Evolutionary conservation across 1,140 invertebrate species (phyloP).

Genomic region (Ylistrum balloti): DNA sequence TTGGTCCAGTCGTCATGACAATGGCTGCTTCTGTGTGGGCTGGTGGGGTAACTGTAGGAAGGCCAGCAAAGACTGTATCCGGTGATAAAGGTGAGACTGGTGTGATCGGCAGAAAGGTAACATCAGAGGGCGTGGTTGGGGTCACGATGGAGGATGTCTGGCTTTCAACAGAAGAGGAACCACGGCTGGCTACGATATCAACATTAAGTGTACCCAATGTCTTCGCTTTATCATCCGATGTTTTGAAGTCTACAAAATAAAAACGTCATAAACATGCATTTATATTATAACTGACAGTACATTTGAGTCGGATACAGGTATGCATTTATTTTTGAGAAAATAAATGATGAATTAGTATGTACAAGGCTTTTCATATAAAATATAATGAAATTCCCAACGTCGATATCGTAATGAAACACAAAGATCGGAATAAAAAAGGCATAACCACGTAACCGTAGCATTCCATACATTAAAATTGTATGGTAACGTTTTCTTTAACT

Average conservation of each 20-base stretch:
- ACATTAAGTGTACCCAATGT: neutral
- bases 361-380: too few relatives aligned
- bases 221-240: neutral
- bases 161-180: neutral
- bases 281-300: too few relatives aligned
- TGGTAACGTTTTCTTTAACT: too few relatives aligned
- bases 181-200: neutral
- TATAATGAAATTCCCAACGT: too few relatives aligned
- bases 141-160: neutral
- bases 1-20: neutral
- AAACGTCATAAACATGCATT: too few relatives aligned
- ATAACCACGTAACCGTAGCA: too few relatives aligned
- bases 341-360: too few relatives aligned
- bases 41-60: neutral
- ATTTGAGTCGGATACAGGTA: too few relatives aligned
- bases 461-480: too few relatives aligned
- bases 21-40: constrained; percentile 16
- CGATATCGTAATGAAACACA: too few relatives aligned
- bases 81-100: neutral
- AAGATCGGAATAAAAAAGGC: too few relatives aligned
- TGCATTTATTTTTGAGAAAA: too few relatives aligned
- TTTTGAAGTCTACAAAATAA: neutral
- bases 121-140: neutral
- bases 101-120: neutral
- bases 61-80: neutral